A percentile compares a stretch with the other conserved stretches of the same genome.
These are phyloP conservation scores for Eucidaris tribuloides DNA, from an alignment of 35 echinoderm and acorn worm species.

Conservation along the genomic window DNA sequence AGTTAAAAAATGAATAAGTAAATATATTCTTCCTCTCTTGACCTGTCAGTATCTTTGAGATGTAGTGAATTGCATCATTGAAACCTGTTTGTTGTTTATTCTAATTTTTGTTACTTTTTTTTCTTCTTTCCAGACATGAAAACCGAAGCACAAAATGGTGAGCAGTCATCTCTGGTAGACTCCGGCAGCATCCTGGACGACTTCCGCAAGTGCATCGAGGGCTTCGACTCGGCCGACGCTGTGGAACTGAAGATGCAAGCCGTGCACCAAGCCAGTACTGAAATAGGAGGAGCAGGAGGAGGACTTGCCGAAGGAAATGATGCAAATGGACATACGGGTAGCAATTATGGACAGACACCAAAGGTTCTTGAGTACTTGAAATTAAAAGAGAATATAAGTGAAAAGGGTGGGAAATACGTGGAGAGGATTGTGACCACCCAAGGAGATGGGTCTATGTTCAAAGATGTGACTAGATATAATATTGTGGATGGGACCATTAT, in stretches of 20 bases:
- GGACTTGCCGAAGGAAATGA: neutral
- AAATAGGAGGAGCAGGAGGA: neutral
- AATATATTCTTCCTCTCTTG: too few species aligned
- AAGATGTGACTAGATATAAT: conserved; percentile 77
- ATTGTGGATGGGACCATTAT: conserved; percentile 53
- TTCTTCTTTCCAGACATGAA: too few species aligned
- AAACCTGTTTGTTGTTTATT: too few species aligned
- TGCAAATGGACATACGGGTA: conserved; percentile 1
- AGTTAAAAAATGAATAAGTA: too few species aligned
- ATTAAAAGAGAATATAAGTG: neutral
- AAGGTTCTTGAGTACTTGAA: neutral
- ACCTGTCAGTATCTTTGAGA: too few species aligned
- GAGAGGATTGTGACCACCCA: neutral
- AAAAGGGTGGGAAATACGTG: neutral
- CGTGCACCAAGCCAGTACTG: conserved; percentile 23
- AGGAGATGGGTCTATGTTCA: neutral
- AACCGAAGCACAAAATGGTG: too few species aligned
- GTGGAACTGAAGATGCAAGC: conserved; percentile 25
- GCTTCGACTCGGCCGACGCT: conserved; percentile 60
- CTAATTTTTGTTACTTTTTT: too few species aligned
- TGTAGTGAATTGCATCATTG: too few species aligned
- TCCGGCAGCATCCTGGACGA: conserved; percentile 84
- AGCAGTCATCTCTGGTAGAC: conserved; percentile 19
- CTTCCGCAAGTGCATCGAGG: conserved; percentile 91
- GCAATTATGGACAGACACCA: neutral